Evolutionary conservation across 2,888 invertebrate species (phyloP).

Genomic region (Cataglyphis cursor): DNA sequence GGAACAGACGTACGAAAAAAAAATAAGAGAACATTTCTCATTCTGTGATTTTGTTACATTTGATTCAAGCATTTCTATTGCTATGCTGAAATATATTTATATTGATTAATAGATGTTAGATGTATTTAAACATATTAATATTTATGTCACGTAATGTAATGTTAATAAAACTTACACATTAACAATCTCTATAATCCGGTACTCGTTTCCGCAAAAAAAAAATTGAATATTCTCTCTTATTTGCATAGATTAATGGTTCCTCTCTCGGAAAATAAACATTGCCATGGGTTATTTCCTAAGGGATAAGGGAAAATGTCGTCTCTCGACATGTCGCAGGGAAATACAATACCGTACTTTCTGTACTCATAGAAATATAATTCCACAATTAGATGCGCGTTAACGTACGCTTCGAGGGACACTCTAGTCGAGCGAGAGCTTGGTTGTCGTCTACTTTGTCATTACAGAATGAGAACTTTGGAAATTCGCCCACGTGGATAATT

Average conservation of each 20-base stretch:
- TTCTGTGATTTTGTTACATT: not conserved
- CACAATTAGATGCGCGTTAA: conserved; percentile 56
- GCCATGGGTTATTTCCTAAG: not conserved
- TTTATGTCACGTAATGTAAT: not conserved
- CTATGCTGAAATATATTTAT: not conserved
- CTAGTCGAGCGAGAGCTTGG: conserved; percentile 22
- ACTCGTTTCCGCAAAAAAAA: not conserved
- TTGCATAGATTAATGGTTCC: conserved; percentile 17
- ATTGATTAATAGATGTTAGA: not conserved
- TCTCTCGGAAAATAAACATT: conserved; percentile 12
- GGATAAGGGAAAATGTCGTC: conserved; percentile 7
- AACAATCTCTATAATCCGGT: not conserved
- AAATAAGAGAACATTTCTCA: not conserved
- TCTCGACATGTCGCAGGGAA: not conserved
- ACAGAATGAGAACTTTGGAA: conserved; percentile 44
- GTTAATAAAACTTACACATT: not conserved
- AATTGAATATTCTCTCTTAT: not conserved
- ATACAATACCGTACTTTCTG: conserved; percentile 12
- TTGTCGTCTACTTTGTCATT: conserved; percentile 51
- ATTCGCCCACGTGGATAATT: conserved; percentile 58
- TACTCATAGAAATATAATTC: conserved; percentile 35
- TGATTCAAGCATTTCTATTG: not conserved
- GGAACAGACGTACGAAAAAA: not conserved
- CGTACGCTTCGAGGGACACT: conserved; percentile 46
- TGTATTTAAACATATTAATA: not conserved